phyloP scores from a whole-genome alignment of 2,888 invertebrate species.

The Drosophila mimica region DNA sequence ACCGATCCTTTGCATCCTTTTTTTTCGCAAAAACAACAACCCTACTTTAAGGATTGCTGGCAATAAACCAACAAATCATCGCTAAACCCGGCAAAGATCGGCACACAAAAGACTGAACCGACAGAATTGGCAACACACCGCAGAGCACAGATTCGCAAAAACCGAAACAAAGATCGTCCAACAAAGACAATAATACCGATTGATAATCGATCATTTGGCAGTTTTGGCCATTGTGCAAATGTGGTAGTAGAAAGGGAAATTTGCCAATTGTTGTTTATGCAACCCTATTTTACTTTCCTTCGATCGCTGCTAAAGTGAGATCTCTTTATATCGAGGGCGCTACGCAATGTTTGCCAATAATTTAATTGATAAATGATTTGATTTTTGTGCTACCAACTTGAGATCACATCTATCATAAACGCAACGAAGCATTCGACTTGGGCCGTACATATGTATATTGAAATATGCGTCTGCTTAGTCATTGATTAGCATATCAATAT shows the following conservation, averaged over 20 bases:
- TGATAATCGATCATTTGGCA: constrained; percentile 78
- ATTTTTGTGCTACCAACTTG: constrained; percentile 48
- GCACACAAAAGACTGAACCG: constrained; percentile 37
- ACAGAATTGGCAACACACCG: constrained; percentile 76
- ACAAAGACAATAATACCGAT: constrained; percentile 46
- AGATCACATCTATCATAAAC: constrained; percentile 70
- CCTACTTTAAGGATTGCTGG: constrained; percentile 43
- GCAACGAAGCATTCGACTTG: constrained; percentile 39
- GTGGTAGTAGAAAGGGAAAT: constrained; percentile 34
- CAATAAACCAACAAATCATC: constrained; percentile 79
- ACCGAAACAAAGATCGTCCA: constrained; percentile 26
- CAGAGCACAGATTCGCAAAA: constrained; percentile 37
- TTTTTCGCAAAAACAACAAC: constrained; percentile 36
- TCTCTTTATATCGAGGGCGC: constrained; percentile 55
- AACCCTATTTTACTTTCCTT: constrained; percentile 48
- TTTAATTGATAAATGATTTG: constrained; percentile 82
- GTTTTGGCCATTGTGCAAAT: constrained; percentile 55
- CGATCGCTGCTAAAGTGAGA: constrained; percentile 28
- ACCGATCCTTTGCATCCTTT: constrained; percentile 12
- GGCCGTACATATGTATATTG: background rate
- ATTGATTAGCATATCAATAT: constrained; percentile 80
- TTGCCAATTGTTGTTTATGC: constrained; percentile 41
- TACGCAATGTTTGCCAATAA: constrained; percentile 80
- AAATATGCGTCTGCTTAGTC: constrained; percentile 28
- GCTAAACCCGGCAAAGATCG: constrained; percentile 58